These are phyloP conservation scores for Chelonus formosanus DNA, from an alignment of 2,888 invertebrate species.

Conservation along the genomic window DNA sequence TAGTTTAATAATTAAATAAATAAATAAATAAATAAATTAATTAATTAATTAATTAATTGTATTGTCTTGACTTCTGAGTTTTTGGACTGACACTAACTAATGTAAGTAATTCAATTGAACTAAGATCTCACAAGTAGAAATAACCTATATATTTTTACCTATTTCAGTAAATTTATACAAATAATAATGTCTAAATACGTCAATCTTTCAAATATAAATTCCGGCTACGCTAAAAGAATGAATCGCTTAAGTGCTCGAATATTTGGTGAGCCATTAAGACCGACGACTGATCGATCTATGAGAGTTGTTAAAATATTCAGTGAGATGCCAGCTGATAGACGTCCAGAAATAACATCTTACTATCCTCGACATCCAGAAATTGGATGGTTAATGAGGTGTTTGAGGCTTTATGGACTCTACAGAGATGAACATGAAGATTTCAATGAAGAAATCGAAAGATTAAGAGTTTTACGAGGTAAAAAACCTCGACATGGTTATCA, in stretches of 20 bases:
- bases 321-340: slow-evolving; percentile 77
- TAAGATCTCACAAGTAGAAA: too few species aligned
- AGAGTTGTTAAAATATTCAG: slow-evolving; percentile 82
- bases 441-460: slow-evolving; percentile 83
- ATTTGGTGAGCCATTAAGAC: slow-evolving; percentile 85
- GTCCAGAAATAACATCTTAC: slow-evolving; percentile 68
- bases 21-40: too few species aligned
- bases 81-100: too few species aligned
- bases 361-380: slow-evolving; percentile 88
- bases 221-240: slow-evolving; percentile 87
- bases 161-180: too few species aligned
- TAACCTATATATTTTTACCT: too few species aligned
- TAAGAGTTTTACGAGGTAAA: slow-evolving; percentile 81
- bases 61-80: too few species aligned
- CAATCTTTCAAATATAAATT: slow-evolving; percentile 74
- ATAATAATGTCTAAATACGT: slow-evolving; percentile 71
- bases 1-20: too few species aligned
- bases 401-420: slow-evolving; percentile 81
- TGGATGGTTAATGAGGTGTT: slow-evolving; percentile 74
- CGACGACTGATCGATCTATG: slow-evolving; percentile 80
- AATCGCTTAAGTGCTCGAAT: slow-evolving; percentile 85
- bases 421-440: slow-evolving; percentile 91
- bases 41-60: too few species aligned
- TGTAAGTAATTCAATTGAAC: too few species aligned
- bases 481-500: slow-evolving; percentile 24